These are phyloP conservation scores for Caiman crocodilus DNA, from an alignment of 2,797 vertebrate genomes.

Conservation along the genomic window DNA sequence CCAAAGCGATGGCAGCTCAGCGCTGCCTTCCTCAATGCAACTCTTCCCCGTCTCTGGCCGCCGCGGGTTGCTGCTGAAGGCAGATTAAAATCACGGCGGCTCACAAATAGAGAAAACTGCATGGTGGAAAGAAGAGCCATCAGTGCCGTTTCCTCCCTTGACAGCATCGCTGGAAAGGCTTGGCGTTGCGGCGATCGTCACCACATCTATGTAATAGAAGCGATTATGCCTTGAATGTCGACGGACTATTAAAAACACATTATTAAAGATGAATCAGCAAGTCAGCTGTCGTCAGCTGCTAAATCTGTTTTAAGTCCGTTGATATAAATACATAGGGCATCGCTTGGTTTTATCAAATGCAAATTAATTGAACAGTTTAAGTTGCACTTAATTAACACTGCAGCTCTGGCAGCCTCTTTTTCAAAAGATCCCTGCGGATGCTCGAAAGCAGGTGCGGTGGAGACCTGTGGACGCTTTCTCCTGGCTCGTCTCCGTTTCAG, in stretches of 20 bases:
- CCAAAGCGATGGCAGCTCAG: accelerated
- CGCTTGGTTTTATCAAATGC: conserved; percentile 25
- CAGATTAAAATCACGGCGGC: background rate
- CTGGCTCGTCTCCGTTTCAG: background rate
- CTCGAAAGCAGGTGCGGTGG: background rate
- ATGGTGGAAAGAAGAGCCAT: background rate
- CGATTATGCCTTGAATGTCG: conserved; percentile 24
- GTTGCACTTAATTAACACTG: conserved; percentile 43
- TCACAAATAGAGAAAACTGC: background rate
- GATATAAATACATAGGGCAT: conserved; percentile 9
- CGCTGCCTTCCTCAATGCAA: accelerated
- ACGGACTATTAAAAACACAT: conserved; percentile 19
- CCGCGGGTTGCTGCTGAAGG: background rate
- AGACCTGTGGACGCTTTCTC: background rate
- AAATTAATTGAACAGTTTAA: conserved; percentile 57
- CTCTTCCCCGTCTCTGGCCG: background rate
- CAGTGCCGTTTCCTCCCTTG: conserved; percentile 8
- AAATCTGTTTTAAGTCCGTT: conserved; percentile 33
- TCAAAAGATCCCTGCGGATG: background rate
- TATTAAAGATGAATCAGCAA: conserved; percentile 46
- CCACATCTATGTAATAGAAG: conserved; percentile 12
- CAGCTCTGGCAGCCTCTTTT: background rate
- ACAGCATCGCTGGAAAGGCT: background rate
- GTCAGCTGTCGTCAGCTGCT: conserved; percentile 3
- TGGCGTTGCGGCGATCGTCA: background rate